Evolutionary conservation across 2,113 vertebrate genomes (phyloP), one percentile per base, ranked within the genome.

Genomic region (Pyxicephalus adspersus): DNA sequence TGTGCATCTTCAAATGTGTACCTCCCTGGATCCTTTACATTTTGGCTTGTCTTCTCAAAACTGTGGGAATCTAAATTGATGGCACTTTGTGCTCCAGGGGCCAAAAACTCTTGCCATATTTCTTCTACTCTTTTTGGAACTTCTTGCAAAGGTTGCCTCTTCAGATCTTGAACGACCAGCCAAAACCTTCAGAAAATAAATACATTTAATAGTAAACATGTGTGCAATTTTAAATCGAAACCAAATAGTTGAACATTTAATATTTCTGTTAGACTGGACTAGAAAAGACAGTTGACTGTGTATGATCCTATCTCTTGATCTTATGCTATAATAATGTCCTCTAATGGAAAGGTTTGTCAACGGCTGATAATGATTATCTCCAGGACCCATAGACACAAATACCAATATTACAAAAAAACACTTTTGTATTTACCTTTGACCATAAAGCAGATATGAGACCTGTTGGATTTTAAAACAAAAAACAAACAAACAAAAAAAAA

Each of bases 11-110:
- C 97, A 13, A 95, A 98, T 50, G 95, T 98, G 84, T 98, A 96
- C 87, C 96, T 94, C 45, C 96, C 96, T 5, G 96, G 95, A 83
- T 98, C 97, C 87, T 95, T 96, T 87, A 98, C 92, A 81, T 98
- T 98, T 88, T 98, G 96, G 88, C 95, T 98, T 87, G 97, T 98
- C 86, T 92, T 95, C 87, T 98, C 97, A 60, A 97, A 98, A 90
- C 96, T 98, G 89, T 97, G 96, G 84, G 97, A 98, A 88, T 98
- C 97, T 91, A 98, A 89, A 88, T 98, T 98, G 92, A 98, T 98
- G 83, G 97, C 93, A 85, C 96, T 98, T 64, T 94, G 95, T 22
- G 97, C 96, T 22, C 97, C 97, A 17, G 97, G 96, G 26, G 96
- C 96, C 81, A 98, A 89, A 85, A 98, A 98, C 90, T 98, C 97